Evolutionary conservation across 2,113 vertebrate species (phyloP).

Genomic region (Eudyptes chrysolophus): DNA sequence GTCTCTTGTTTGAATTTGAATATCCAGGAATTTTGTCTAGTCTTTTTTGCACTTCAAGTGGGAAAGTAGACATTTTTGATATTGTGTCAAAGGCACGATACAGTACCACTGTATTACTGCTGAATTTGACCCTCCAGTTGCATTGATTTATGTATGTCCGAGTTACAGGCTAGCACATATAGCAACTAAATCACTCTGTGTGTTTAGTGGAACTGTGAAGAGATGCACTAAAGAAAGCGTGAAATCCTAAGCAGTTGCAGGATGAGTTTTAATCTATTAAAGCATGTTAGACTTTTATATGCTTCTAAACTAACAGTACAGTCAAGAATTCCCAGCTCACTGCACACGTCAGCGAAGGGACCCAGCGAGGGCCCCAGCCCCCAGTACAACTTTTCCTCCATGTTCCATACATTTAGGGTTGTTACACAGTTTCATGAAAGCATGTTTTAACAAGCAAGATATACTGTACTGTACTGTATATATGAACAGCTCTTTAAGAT

Average conservation of each 20-base stretch:
- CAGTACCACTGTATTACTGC: not conserved
- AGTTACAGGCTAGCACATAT: not conserved
- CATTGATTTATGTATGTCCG: not conserved
- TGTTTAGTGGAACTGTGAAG: not conserved
- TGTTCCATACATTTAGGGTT: conserved; percentile 41
- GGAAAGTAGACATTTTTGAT: not conserved
- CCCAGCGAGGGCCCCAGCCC: not conserved
- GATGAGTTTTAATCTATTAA: not conserved
- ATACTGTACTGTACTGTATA: conserved; percentile 54
- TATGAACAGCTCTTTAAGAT: conserved; percentile 67
- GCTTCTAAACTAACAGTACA: not conserved
- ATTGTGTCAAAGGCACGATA: not conserved
- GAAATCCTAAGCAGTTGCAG: not conserved
- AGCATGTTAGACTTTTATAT: not conserved
- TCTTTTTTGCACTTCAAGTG: not conserved
- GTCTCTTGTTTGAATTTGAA: not conserved
- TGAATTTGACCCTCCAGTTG: not conserved
- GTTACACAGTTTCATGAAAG: conserved; percentile 51
- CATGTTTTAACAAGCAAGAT: conserved; percentile 61
- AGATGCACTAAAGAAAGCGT: not conserved
- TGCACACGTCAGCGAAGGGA: not conserved
- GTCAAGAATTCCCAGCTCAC: conserved; percentile 1
- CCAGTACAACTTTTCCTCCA: conserved; percentile 16
- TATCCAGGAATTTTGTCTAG: not conserved
- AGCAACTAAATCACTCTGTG: not conserved